Base-by-base conservation (phyloP, 2,113 vertebrate genomes). In the Tachysurus vachellii region DNA sequence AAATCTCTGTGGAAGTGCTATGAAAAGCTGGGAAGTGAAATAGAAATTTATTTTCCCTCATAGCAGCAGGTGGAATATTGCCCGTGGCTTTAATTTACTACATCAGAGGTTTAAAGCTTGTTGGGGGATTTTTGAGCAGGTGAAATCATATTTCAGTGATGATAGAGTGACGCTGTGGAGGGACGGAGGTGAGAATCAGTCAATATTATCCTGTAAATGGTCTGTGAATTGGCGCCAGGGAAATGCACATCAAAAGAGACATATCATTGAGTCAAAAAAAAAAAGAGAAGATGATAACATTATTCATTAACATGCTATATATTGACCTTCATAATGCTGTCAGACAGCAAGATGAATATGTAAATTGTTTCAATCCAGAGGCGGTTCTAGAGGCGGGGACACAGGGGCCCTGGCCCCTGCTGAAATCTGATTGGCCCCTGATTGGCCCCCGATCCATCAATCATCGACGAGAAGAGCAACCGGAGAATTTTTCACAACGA, bases 171-270 rank as follows among this genome's bases (percentile, higher is more conserved):
- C 50, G 54, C 14, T 47, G 42, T 31, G 17, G 14, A 19, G 13
- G 85, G 56, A 86, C 8, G 2, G 85, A 64, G 36, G 42, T 76
- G 57, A 54, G 57, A 54, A 75, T 62, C 56, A 77, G 83, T 54
- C 62, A 73, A n/a, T 82, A 86, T 66, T 71, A 47, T 44, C 62
- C 47, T 77, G 79, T 57, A 86, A 81, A 83, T 76, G 14, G 77
- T 31, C 42, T 77, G 31, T n/a, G 57, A 44, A 47, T 23, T 26
- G 21, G 8, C n/a, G 56, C 21, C n/a, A 23, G 71, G 73, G 47
- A 66, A 80, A 85, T 47, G 47, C 19, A 76, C 70, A 76, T 26
- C 44, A 31, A 26, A 85, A 77, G n/a, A 85, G 84, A 64, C 31
- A 79, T 77, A 53, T 79, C 26, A 28, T 62, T 17, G 13, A 44